Evolutionary conservation across 2,113 vertebrate species (phyloP).

Genomic region (Tenebrosternarchus preto): DNA sequence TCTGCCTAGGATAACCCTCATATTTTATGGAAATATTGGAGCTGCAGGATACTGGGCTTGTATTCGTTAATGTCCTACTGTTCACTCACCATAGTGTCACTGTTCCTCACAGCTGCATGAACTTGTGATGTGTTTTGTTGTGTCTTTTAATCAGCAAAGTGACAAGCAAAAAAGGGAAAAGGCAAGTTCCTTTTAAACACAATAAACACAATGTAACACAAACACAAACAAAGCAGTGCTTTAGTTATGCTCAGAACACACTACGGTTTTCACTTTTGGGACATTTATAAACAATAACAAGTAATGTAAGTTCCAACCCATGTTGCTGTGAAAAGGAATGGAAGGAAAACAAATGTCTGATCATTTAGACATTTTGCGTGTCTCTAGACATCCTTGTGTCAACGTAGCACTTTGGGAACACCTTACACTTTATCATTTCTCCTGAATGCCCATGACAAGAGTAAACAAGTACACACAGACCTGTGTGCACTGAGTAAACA

Average conservation of each 20-base stretch:
- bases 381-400: constrained; percentile 9
- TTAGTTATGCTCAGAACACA: not conserved
- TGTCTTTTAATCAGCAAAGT: no score
- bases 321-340: not conserved
- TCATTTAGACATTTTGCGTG: not conserved
- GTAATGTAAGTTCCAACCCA: not conserved
- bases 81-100: no score
- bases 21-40: no score
- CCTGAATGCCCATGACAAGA: not conserved
- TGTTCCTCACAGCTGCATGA: no score
- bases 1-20: no score
- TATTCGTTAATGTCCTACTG: no score
- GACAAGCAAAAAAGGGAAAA: no score
- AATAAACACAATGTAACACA: not conserved
- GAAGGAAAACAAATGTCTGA: not conserved
- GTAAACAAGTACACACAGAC: not conserved
- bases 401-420: not conserved
- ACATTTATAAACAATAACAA: not conserved
- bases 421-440: not conserved
- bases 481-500: not conserved
- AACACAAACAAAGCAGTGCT: not conserved
- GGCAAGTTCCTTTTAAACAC: not conserved
- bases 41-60: no score
- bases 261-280: no score
- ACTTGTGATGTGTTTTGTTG: no score